Conservation (phyloP, 2,888 invertebrate genomes). For the Leptopilina drosophilae region DNA sequence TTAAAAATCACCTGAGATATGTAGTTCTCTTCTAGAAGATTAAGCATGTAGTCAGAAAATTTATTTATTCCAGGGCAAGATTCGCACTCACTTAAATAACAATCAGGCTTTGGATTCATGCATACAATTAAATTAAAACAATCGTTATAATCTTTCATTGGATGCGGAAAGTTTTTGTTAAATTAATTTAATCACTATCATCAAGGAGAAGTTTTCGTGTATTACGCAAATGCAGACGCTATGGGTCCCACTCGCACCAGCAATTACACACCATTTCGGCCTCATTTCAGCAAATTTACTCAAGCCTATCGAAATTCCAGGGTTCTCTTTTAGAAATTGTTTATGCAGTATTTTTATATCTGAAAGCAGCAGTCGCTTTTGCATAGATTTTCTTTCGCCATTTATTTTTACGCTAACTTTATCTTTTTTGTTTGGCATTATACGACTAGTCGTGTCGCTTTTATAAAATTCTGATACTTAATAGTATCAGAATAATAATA, state of each 20-base stretch:
- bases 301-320: constrained; percentile 39
- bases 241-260: constrained; percentile 41
- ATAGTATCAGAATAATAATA: too few relatives aligned
- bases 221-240: constrained; percentile 42
- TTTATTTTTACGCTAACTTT: constrained; percentile 19
- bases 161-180: constrained; percentile 21
- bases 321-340: constrained; percentile 35
- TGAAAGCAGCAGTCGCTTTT: constrained; percentile 37
- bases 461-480: constrained; percentile 41
- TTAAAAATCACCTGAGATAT: constrained; percentile 42
- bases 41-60: constrained; percentile 34
- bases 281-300: constrained; percentile 35
- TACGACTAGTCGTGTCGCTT: constrained; percentile 28
- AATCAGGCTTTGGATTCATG: constrained; percentile 13
- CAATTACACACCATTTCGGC: constrained; percentile 41
- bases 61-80: constrained; percentile 39
- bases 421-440: constrained; percentile 21
- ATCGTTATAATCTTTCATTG: constrained; percentile 19
- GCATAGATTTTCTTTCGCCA: constrained; percentile 22
- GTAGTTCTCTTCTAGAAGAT: constrained; percentile 36
- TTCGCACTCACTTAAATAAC: constrained; percentile 40
- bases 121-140: constrained; percentile 36
- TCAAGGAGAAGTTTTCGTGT: constrained; percentile 44
- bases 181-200: constrained; percentile 23
- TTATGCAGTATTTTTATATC: constrained; percentile 32